These are phyloP conservation scores for Misgurnus anguillicaudatus DNA, from an alignment of 2,113 vertebrate genomes.

Conservation along the genomic window DNA sequence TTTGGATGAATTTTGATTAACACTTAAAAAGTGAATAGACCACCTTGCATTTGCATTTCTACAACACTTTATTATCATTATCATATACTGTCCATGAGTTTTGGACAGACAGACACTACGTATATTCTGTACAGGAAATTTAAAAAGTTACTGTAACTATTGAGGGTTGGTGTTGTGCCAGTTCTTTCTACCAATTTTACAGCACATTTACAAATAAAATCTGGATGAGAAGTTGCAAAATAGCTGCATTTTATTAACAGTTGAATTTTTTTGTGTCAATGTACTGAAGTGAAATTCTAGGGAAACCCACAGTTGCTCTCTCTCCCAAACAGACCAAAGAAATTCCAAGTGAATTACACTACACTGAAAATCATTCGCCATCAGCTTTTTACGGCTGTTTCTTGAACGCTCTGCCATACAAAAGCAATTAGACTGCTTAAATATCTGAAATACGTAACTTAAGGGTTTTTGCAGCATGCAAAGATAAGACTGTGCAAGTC, in stretches of 20 bases:
- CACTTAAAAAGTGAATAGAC: no score
- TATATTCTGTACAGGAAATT: neutral
- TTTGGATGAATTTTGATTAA: no score
- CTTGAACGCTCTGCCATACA: conserved; percentile 60
- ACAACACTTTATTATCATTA: no score
- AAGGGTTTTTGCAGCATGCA: conserved; percentile 30
- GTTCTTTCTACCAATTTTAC: conserved; percentile 9
- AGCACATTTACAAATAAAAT: conserved; percentile 13
- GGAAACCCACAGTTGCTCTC: conserved; percentile 58
- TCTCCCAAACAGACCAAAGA: conserved; percentile 58
- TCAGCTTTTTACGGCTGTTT: conserved; percentile 55
- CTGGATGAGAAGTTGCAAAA: neutral
- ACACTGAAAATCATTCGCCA: conserved; percentile 62
- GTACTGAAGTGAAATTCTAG: conserved; percentile 23
- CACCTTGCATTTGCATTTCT: no score
- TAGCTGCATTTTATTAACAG: neutral
- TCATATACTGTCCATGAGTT: no score
- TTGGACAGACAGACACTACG: neutral
- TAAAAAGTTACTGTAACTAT: neutral
- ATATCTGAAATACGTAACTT: conserved; percentile 64
- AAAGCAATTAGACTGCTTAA: conserved; percentile 68
- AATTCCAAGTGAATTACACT: conserved; percentile 58
- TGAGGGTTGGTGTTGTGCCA: neutral
- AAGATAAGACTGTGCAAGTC: conserved; percentile 40
- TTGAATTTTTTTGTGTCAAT: conserved; percentile 32